Base-by-base conservation (phyloP, 2,113 vertebrate genomes). In the Myrmophylax atrothorax region DNA sequence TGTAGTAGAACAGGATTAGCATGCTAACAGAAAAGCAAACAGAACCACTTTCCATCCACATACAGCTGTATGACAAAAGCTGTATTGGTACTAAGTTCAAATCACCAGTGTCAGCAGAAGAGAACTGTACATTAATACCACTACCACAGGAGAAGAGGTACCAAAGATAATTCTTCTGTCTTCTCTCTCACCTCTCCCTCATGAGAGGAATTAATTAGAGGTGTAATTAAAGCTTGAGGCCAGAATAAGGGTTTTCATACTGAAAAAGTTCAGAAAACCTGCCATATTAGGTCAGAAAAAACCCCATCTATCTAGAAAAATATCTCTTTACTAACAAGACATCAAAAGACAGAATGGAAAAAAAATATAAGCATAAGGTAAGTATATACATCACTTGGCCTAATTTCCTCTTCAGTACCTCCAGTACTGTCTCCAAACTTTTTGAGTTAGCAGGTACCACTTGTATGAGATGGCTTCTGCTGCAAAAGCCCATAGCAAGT, bases 221-320 rank as follows among this genome's bases (percentile, higher is more conserved):
- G 47, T 93, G 84, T 93, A 95, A 94, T 96, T 92, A 93, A 76
- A 89, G 76, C 84, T 52, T 75, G 60, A 59, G 79, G 73, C 25
- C 64, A 86, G 47, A 92, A 81, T 56, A 89, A 74, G 77, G n/a
- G 22, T 31, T 86, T 83, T 74, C 46, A 76, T 58, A 69, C 37
- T 28, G 11, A 74, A 69, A 53, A 70, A 88, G 60, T 89, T 93
- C 7, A 0, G n/a, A 70, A 89, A 14, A 94, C 55, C 19, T 70
- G 50, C 26, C 3, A 3, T 38, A 77, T 18, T 84, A 90, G 76
- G 86, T 92, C 72, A 90, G 52, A 47, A 12, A 49, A 72, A 59
- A 18, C 11, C 40, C 15, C 24, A 63, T 2, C 15, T 20, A 58
- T 40, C 67, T 53, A 72, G 55, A 52, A 74, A 89, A 92, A 80